A percentile compares a stretch with the other conserved stretches of the same genome.
Evolutionary conservation across 1,140 invertebrate species (phyloP).

Genomic region (Philaenus spumarius): DNA sequence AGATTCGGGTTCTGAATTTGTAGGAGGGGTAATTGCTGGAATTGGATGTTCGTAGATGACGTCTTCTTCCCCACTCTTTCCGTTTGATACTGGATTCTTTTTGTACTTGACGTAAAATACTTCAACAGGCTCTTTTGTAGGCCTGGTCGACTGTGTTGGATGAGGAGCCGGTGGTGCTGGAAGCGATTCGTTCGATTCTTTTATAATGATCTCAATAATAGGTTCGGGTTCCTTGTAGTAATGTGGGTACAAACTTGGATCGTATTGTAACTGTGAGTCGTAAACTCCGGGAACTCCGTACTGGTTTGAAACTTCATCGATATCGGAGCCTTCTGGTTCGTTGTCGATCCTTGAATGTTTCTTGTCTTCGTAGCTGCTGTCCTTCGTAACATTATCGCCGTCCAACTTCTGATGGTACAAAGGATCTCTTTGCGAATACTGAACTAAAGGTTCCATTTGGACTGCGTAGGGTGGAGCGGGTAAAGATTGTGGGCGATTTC

Average conservation of each 20-base stretch:
- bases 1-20: slow-evolving; percentile 33
- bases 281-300: slow-evolving; percentile 10
- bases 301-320: background rate
- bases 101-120: slow-evolving; percentile 87
- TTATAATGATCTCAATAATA: slow-evolving; percentile 86
- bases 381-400: slow-evolving; percentile 8
- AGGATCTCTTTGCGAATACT: slow-evolving; percentile 70
- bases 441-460: slow-evolving; percentile 69
- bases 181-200: slow-evolving; percentile 75
- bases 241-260: slow-evolving; percentile 40
- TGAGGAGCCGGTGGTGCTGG: slow-evolving; percentile 51
- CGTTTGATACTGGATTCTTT: slow-evolving; percentile 49
- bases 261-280: slow-evolving; percentile 6
- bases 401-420: slow-evolving; percentile 50
- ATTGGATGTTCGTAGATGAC: slow-evolving; percentile 71
- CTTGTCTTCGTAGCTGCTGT: slow-evolving; percentile 4
- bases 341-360: slow-evolving; percentile 6
- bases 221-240: slow-evolving; percentile 75
- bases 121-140: slow-evolving; percentile 58
- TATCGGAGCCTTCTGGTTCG: slow-evolving; percentile 4
- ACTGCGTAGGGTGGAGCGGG: slow-evolving; percentile 59
- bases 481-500: background rate
- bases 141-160: slow-evolving; percentile 41
- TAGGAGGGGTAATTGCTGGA: slow-evolving; percentile 60
- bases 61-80: slow-evolving; percentile 40